A percentile compares a stretch with the other conserved stretches of the same genome.
Conservation (phyloP, 2,888 invertebrate species). For the Dorcus parallelipipedus region DNA sequence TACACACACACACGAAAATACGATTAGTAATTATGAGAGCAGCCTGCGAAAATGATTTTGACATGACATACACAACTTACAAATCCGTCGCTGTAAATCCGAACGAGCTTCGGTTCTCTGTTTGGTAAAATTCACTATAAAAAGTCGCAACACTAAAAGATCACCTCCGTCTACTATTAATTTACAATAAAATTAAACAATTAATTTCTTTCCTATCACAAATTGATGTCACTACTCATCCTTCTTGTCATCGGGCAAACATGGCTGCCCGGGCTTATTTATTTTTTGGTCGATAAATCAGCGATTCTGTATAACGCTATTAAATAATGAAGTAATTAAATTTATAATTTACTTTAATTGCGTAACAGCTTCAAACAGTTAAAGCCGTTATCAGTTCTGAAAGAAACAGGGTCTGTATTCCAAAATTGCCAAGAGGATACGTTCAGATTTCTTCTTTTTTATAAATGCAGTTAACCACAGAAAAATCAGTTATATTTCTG, state of each 20-base stretch:
- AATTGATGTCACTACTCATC: slow-evolving; percentile 18
- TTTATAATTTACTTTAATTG: no score
- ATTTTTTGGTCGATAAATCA: no score
- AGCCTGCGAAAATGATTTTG: neutral
- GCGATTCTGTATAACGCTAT: no score
- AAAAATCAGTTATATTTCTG: no score
- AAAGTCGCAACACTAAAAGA: slow-evolving; percentile 6
- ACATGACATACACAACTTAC: neutral
- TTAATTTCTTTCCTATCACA: slow-evolving; percentile 14
- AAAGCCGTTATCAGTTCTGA: no score
- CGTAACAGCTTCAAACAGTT: no score
- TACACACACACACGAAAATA: neutral
- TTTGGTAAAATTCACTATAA: neutral
- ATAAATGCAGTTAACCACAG: no score
- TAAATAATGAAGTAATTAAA: no score
- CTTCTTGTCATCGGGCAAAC: slow-evolving; percentile 12
- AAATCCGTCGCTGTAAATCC: neutral
- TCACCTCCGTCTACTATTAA: slow-evolving; percentile 8
- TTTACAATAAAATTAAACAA: slow-evolving; percentile 11
- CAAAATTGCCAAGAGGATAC: no score
- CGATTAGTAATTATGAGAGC: neutral
- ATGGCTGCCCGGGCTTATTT: slow-evolving; percentile 10
- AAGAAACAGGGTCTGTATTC: no score
- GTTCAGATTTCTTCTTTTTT: no score
- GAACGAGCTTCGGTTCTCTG: no score